phyloP scores from a whole-genome alignment of 2,888 invertebrate species.

The Branchipolynoe longqiensis region DNA sequence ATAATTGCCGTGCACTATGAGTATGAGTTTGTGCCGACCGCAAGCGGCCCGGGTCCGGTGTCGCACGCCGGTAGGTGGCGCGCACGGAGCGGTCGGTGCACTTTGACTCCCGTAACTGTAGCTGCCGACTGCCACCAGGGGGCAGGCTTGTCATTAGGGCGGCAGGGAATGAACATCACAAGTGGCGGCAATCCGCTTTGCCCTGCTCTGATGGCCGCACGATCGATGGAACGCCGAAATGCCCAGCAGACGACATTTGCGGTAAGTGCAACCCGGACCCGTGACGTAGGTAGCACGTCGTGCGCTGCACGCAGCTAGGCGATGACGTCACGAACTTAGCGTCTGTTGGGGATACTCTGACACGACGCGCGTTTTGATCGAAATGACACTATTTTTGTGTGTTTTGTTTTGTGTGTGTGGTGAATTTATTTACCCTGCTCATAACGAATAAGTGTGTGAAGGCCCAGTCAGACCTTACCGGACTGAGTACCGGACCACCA shows the following conservation, averaged over 20 bases:
- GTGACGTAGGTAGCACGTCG: not conserved
- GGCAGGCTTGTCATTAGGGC: not conserved
- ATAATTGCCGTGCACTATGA: conserved; percentile 36
- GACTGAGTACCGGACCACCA: no score
- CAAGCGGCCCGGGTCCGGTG: conserved; percentile 32
- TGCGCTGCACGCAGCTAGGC: no score
- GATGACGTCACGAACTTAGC: no score
- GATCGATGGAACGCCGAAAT: not conserved
- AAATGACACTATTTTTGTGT: no score
- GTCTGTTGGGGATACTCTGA: no score
- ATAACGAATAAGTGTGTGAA: no score
- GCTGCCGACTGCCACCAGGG: conserved; percentile 11
- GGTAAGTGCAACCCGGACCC: not conserved
- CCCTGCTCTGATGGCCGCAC: conserved; percentile 8
- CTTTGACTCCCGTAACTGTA: not conserved
- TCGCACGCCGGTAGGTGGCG: not conserved
- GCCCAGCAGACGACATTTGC: conserved; percentile 27
- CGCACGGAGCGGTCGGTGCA: not conserved
- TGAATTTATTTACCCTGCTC: no score
- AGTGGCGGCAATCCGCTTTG: not conserved
- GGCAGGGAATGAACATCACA: conserved; percentile 10
- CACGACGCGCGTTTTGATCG: no score
- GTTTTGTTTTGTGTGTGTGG: no score
- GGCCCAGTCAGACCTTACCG: no score
- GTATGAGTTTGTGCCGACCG: conserved; percentile 25